Evolutionary conservation across 2,888 invertebrate genomes (phyloP), one percentile per base, ranked within the genome.

Genomic region (Rhogogaster chlorosoma): DNA sequence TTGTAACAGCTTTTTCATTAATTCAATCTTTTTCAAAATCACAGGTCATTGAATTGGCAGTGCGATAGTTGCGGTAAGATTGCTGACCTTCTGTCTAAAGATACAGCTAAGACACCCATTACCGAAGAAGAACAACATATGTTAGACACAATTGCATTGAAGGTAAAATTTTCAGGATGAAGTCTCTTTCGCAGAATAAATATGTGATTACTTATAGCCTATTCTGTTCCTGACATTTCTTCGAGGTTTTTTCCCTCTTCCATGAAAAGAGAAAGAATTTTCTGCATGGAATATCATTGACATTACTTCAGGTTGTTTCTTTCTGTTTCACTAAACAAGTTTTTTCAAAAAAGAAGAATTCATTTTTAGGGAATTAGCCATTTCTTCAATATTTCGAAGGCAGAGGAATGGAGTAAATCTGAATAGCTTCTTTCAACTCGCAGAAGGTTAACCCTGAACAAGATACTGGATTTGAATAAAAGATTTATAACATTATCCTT

Each of bases 1-100:
- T 26, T 3, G 22, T 18, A 12, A 36, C 26, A 32, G n/a, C 53
- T 12, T 73, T 12, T 73, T 6, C 9, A 22, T 49, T 49, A n/a
- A 38, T 75, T 42, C 22, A 7, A 42, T 45, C 18, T 18, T 22
- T n/a, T 38, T 42, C n/a, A 1, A 22, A 22, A 26, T 61, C 90
- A 7, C 86, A 95, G 95, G 90, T 96, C 96, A 0, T 92, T 94
- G 84, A 94, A 93, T 84, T 97, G 96, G 95, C 94, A 95, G 88
- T 97, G 97, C 90, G 93, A 94, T 0, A 93, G 93, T 15, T 97
- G 97, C 93, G 96, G 96, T 0, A 94, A 94, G 88, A 94, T 96
- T 82, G 92, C 94, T 2, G 92, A 94, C 83, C 94, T 95, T 84
- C 91, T 96, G 73, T 92, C 94, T 1, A 92, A 93, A 84, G 92